A percentile compares a stretch with the other conserved stretches of the same genome.
Conservation (phyloP, 2,113 vertebrate species). For the Ranitomeya variabilis region DNA sequence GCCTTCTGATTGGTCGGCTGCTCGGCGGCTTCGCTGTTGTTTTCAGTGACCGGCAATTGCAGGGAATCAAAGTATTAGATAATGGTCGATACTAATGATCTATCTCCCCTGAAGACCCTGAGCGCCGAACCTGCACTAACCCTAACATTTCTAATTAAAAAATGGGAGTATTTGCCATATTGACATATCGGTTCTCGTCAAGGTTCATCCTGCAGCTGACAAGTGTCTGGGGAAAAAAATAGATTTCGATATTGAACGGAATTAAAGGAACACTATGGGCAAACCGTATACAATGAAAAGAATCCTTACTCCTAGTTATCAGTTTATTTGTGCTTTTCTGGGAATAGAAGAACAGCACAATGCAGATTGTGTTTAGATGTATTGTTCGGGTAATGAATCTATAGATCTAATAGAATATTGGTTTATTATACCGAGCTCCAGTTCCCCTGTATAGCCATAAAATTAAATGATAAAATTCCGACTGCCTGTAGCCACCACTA, state of each 20-base stretch:
- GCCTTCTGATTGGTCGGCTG: background rate
- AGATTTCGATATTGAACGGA: background rate
- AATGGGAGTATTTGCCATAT: background rate
- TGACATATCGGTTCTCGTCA: background rate
- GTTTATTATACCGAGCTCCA: too few species aligned
- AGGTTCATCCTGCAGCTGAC: background rate
- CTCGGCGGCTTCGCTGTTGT: background rate
- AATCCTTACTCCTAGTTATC: too few species aligned
- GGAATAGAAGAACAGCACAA: too few species aligned
- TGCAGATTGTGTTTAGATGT: too few species aligned
- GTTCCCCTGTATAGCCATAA: too few species aligned
- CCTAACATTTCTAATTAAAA: constrained; percentile 7
- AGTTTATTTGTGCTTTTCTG: too few species aligned
- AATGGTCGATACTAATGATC: constrained; percentile 6
- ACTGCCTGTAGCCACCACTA: background rate
- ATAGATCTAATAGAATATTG: too few species aligned
- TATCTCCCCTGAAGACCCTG: background rate
- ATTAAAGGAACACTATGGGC: background rate
- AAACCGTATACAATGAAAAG: background rate
- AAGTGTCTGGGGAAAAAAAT: background rate
- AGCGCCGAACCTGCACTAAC: background rate
- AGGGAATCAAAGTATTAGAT: constrained; percentile 18
- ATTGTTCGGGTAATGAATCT: too few species aligned
- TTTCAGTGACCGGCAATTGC: background rate
- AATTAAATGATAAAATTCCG: background rate